Base-by-base conservation (phyloP, 2,888 invertebrate species). In the Eilema depressum region DNA sequence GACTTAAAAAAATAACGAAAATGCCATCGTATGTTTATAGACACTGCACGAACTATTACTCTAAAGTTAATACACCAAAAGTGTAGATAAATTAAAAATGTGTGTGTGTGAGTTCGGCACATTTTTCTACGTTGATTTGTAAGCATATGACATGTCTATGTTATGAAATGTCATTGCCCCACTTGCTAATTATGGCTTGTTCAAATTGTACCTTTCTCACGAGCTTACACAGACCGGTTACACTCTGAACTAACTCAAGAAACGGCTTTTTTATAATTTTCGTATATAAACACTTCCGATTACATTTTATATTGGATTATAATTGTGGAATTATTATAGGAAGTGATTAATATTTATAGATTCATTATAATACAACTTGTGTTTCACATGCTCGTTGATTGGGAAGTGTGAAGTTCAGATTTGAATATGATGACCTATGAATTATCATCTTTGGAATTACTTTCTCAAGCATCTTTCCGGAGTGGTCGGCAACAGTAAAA, bases 131-230 rank as follows among this genome's bases (percentile, higher is more conserved):
- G n/a, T n/a, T n/a, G n/a, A n/a, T n/a, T n/a, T n/a, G n/a, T n/a
- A n/a, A n/a, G n/a, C n/a, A n/a, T n/a, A n/a, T n/a, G n/a, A n/a
- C n/a, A n/a, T n/a, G n/a, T n/a, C n/a, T n/a, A n/a, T n/a, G n/a
- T n/a, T n/a, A n/a, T n/a, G n/a, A n/a, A n/a, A n/a, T n/a, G n/a
- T n/a, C n/a, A n/a, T n/a, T n/a, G n/a, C 90, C 77, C 87, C 88
- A 86, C 91, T 91, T 90, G 92, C 94, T 95, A 95, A 95, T 95
- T 95, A 94, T 92, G 94, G 92, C 93, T 92, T 94, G 94, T 94
- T 94, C 94, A 95, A 95, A 94, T 93, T 94, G 93, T 94, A 92
- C 86, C 93, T 94, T 95, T 95, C 95, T 93, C 95, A 94, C 93
- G 93, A 91, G 83, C 76, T 63, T 69, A 73, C 75, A 81, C 78